phyloP scores from a whole-genome alignment of 1,140 invertebrate genomes.

The Orius insidiosus region DNA sequence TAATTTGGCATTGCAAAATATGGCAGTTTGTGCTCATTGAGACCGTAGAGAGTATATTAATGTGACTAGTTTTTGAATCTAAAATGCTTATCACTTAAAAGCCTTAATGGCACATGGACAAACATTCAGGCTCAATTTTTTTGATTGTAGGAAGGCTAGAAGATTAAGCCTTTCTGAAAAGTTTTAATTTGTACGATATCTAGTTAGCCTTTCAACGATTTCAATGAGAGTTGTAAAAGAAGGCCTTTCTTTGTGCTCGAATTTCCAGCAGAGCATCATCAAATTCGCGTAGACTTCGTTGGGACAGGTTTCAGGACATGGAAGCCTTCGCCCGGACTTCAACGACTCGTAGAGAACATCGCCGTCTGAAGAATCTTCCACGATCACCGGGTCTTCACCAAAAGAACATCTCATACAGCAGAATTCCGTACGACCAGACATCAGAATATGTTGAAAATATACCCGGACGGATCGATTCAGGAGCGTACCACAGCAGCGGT shows the following conservation, averaged over 20 bases:
- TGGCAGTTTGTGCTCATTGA: too few relatives aligned
- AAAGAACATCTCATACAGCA: slow-evolving; percentile 84
- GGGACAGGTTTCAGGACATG: slow-evolving; percentile 54
- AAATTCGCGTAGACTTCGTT: slow-evolving; percentile 52
- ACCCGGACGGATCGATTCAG: slow-evolving; percentile 58
- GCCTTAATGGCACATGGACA: too few relatives aligned
- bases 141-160: too few relatives aligned
- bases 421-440: slow-evolving; percentile 89
- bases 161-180: too few relatives aligned
- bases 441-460: slow-evolving; percentile 70
- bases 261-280: slow-evolving; percentile 63
- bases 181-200: slow-evolving; percentile 23
- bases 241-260: slow-evolving; percentile 49
- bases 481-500: slow-evolving; percentile 78
- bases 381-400: slow-evolving; percentile 49
- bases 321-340: slow-evolving; percentile 39
- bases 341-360: slow-evolving; percentile 36
- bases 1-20: too few relatives aligned
- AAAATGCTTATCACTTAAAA: too few relatives aligned
- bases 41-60: too few relatives aligned
- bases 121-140: too few relatives aligned
- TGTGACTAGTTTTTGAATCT: too few relatives aligned
- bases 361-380: slow-evolving; percentile 20
- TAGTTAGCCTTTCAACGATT: slow-evolving; percentile 4
- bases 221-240: slow-evolving; percentile 41